Conservation (phyloP, 2,113 vertebrate species). For the Girardinichthys multiradiatus region DNA sequence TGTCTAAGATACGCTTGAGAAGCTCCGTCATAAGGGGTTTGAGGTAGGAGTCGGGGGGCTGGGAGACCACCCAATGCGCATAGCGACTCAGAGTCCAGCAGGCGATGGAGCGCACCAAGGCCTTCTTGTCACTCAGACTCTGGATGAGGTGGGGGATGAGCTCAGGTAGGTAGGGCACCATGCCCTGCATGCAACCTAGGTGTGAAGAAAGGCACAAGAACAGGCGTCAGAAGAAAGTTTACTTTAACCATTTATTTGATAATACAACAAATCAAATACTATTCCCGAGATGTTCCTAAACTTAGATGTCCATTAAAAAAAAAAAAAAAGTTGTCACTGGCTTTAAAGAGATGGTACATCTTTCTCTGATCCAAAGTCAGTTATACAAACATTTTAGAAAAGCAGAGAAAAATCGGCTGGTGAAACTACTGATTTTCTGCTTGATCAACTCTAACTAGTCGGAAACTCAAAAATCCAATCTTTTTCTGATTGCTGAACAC, state of each 20-base stretch:
- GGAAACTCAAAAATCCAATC: too few species aligned
- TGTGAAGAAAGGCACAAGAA: neutral
- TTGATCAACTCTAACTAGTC: too few species aligned
- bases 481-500: too few species aligned
- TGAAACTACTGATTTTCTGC: too few species aligned
- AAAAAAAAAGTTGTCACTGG: too few species aligned
- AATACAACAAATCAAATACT: neutral
- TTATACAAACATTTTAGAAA: too few species aligned
- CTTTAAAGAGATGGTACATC: too few species aligned
- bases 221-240: neutral
- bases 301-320: neutral
- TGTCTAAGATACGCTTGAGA: slow-evolving; percentile 92
- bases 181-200: slow-evolving; percentile 96
- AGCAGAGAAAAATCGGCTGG: too few species aligned
- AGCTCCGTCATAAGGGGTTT: slow-evolving; percentile 96
- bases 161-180: slow-evolving; percentile 94
- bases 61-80: slow-evolving; percentile 96
- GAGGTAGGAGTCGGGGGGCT: slow-evolving; percentile 92
- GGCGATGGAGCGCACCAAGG: slow-evolving; percentile 92
- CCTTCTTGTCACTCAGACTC: slow-evolving; percentile 92
- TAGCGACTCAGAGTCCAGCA: slow-evolving; percentile 98
- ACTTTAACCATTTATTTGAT: neutral
- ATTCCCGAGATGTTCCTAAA: neutral
- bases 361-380: too few species aligned
- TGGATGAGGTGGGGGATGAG: slow-evolving; percentile 93